Conservation (phyloP, 2,113 vertebrate species). For the Paralichthys olivaceus region DNA sequence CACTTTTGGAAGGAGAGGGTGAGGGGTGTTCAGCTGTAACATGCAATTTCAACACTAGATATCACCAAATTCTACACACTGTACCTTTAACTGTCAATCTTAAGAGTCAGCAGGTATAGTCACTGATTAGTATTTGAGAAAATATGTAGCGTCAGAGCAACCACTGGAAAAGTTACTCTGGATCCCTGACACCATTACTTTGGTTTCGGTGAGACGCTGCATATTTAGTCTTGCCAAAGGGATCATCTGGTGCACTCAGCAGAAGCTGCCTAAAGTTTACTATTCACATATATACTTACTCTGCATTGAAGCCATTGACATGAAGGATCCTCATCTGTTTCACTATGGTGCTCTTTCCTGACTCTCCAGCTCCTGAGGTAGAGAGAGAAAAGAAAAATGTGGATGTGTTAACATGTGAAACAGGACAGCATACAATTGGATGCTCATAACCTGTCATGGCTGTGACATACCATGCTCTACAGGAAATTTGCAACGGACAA, state of each 20-base stretch:
- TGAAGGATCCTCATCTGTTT: constrained; percentile 98
- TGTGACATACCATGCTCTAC: background rate
- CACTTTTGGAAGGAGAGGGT: too few relatives aligned
- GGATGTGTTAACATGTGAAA: constrained; percentile 18
- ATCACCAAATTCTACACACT: too few relatives aligned
- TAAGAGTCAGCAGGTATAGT: too few relatives aligned
- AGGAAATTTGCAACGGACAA: constrained; percentile 5
- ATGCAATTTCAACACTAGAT: too few relatives aligned
- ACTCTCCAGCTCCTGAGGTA: constrained; percentile 94
- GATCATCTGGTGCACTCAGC: background rate
- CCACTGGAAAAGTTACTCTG: background rate
- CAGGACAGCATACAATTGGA: background rate
- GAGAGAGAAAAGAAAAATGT: constrained; percentile 20
- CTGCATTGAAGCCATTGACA: constrained; percentile 98
- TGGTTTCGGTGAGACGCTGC: background rate
- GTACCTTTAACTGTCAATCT: too few relatives aligned
- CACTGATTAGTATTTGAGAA: background rate
- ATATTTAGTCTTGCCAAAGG: background rate
- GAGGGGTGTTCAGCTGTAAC: too few relatives aligned
- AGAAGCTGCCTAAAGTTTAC: background rate
- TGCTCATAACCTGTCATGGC: background rate
- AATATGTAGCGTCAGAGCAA: background rate
- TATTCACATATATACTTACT: constrained; percentile 85
- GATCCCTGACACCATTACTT: background rate
- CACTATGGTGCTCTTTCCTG: constrained; percentile 99